These are phyloP conservation scores for Reinhardtius hippoglossoides DNA, from an alignment of 2,113 vertebrate species.

Conservation along the genomic window DNA sequence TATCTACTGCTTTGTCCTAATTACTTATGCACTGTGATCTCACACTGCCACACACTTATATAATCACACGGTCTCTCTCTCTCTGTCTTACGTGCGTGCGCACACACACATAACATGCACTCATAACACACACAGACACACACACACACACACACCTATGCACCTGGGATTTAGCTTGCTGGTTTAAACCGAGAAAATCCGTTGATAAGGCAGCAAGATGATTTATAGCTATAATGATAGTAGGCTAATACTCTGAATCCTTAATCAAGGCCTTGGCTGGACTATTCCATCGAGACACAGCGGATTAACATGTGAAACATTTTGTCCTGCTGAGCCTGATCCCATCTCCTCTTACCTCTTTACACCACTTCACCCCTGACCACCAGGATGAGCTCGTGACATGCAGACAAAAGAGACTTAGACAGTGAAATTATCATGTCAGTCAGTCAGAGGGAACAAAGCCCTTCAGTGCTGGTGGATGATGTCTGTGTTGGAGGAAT, in stretches of 20 bases:
- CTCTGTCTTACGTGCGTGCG: background rate
- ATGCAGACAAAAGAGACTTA: conserved; percentile 36
- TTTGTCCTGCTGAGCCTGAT: conserved; percentile 44
- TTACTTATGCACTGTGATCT: too few relatives aligned
- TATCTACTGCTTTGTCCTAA: too few relatives aligned
- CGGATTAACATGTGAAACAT: conserved; percentile 53
- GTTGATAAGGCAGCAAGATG: conserved; percentile 58
- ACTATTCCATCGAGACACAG: conserved; percentile 32
- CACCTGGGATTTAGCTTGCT: conserved; percentile 45
- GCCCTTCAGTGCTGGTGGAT: background rate
- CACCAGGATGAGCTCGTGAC: conserved; percentile 32
- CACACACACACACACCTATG: conserved; percentile 5
- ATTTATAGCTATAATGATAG: conserved; percentile 61
- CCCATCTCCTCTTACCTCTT: conserved; percentile 60
- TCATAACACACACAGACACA: background rate
- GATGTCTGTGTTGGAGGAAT: background rate
- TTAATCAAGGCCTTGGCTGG: conserved; percentile 57
- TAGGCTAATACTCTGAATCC: conserved; percentile 66
- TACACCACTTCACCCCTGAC: conserved; percentile 51
- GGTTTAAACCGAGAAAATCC: conserved; percentile 34
- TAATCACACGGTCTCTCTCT: background rate
- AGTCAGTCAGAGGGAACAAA: background rate
- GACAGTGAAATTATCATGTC: conserved; percentile 30
- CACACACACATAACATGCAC: conserved; percentile 14
- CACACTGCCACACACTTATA: too few relatives aligned